Percentiles rank a stretch among this genome's conserved stretches.
These are phyloP conservation scores for Lemur catta DNA, from an alignment of 2,797 vertebrate genomes.

Conservation along the genomic window DNA sequence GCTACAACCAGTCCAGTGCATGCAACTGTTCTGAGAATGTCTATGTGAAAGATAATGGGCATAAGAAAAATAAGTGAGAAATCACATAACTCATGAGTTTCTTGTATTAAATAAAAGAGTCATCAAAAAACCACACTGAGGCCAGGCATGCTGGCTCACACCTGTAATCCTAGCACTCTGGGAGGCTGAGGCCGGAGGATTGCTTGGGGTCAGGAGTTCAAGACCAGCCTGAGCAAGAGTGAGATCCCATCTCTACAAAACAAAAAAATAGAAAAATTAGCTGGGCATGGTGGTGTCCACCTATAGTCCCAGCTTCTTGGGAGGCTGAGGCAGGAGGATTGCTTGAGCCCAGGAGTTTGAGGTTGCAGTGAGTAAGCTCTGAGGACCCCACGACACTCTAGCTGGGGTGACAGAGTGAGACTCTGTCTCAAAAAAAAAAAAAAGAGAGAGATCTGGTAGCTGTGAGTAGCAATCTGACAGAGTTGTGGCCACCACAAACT, in stretches of 20 bases:
- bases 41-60: not conserved
- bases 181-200: not conserved
- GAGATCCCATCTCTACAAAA: not conserved
- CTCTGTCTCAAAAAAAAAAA: not conserved
- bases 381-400: not conserved
- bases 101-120: not conserved
- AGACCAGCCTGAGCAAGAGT: not conserved
- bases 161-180: not conserved
- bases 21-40: not conserved
- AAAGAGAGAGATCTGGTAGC: not conserved
- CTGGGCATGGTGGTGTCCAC: not conserved
- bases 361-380: not conserved
- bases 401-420: not conserved
- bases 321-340: not conserved
- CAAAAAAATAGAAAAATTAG: not conserved
- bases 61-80: not conserved
- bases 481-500: not conserved
- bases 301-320: not conserved
- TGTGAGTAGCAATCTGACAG: not conserved
- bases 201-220: rapidly evolving
- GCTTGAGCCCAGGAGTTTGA: not conserved
- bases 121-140: not conserved
- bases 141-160: not conserved
- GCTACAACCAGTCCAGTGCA: not conserved
- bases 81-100: not conserved